Evolutionary conservation across 2,888 invertebrate genomes (phyloP), one percentile per base, ranked within the genome.

Genomic region (Tetragnatha montana): DNA sequence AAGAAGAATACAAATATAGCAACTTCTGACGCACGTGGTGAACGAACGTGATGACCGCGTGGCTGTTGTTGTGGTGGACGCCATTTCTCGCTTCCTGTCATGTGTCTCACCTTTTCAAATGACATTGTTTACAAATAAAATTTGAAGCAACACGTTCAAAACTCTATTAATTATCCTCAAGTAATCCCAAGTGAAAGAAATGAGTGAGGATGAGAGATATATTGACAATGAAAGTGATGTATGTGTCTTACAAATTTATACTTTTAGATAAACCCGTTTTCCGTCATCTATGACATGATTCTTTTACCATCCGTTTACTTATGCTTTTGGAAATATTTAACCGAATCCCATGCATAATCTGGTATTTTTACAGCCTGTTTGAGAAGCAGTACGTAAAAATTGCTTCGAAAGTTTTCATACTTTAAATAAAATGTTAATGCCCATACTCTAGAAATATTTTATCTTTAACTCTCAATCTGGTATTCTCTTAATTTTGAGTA

Each of bases 221-320:
- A 97, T 98, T 94, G 98, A 98, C 94, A 96, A 97, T 93, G 97
- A 98, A 95, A 98, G 98, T 95, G 98, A 98, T 95, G 98, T 98
- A 95, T 96, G 97, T 95, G 14, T 47, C n/a, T 51, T 71, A 75
- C 75, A 73, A 51, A 60, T 73, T 21, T 80, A 60, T 73, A 35
- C 14, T 50, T 80, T 80, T 22, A 76, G 76, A 35, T 50, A 19
- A 35, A 50, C 19, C 49, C 76, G 22, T 19, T 17, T 49, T 35
- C 76, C 6, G 4, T n/a, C 51, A 60, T 1, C n/a, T 50, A 50
- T 50, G 14, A 50, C 50, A n/a, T 7, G 6, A 50, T 6, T n/a
- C 12, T 75, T 75, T 75, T 49, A 47, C 75, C 21, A 47, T 35
- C 21, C n/a, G 4, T 21, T 17, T 35, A 35, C 35, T 35, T 35